Evolutionary conservation across 1,140 invertebrate genomes (phyloP), one percentile per base, ranked within the genome.

Genomic region (Popillia japonica): DNA sequence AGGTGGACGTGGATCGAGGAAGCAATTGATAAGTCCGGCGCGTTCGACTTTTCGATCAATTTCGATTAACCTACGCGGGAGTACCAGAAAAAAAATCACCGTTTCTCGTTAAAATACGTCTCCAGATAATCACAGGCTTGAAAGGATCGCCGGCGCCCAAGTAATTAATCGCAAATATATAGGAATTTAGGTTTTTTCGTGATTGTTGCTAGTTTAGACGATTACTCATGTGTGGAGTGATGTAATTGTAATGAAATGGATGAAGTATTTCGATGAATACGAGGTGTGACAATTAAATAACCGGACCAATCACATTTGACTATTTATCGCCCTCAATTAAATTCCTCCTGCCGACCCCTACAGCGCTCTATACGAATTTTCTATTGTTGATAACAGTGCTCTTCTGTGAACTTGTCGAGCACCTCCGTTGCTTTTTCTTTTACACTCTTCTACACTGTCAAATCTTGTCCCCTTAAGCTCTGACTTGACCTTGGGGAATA

Each of bases 101-200:
- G 61, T 68, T 68, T 68, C 61, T 68, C 61, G 61, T 68, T 68
- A 68, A 68, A 68, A 68, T 68, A 68, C 61, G 61, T 23, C 61
- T 34, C 61, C 61, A 68, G 17, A 68, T 68, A 68, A 68, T 68
- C 61, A 68, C 11, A 68, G 61, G 20, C 9, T 14, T 68, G 17
- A 34, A 27, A 34, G 61, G 61, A 17, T 22, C 61, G 22, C 10
- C 22, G 61, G 61, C 61, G 61, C 61, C 61, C 11, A 34, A 27
- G 22, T 68, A 68, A 68, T 68, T 68, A 68, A 68, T 68, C 61
- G 61, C 20, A 68, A 68, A 68, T 68, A 22, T 68, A 68, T 68
- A 27, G 61, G 61, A 68, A 68, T 68, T 68, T 68, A 68, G 27
- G 6, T 68, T 68, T 68, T 68, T 68, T 20, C 11, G 22, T 10